Conservation (phyloP, 2,888 invertebrate species). For the Drosophila prostipennis region DNA sequence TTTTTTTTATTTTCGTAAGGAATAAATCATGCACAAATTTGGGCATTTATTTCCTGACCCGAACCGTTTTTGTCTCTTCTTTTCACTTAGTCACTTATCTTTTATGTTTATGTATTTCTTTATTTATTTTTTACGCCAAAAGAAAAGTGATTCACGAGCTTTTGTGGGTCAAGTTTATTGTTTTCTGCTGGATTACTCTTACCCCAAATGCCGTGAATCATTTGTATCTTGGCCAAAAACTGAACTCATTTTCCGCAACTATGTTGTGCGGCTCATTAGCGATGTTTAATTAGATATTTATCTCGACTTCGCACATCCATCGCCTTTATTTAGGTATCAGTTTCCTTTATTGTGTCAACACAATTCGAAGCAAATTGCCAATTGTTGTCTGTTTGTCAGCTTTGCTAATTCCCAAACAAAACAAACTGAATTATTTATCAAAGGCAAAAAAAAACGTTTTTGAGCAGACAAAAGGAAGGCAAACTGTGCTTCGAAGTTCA, state of each 20-base stretch:
- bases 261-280: slow-evolving; percentile 21
- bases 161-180: slow-evolving; percentile 47
- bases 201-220: slow-evolving; percentile 26
- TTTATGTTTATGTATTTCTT: slow-evolving; percentile 11
- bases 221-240: slow-evolving; percentile 14
- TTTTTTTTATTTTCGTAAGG: not conserved
- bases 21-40: slow-evolving; percentile 33
- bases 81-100: slow-evolving; percentile 27
- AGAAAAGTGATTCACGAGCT: slow-evolving; percentile 36
- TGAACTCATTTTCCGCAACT: slow-evolving; percentile 17
- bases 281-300: slow-evolving; percentile 37
- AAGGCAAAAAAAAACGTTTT: slow-evolving; percentile 11
- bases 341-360: slow-evolving; percentile 52
- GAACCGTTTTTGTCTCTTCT: slow-evolving; percentile 7
- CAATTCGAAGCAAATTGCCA: slow-evolving; percentile 70
- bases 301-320: slow-evolving; percentile 28
- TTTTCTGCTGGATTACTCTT: slow-evolving; percentile 18
- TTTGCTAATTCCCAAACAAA: slow-evolving; percentile 20
- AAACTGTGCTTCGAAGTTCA: slow-evolving; percentile 11
- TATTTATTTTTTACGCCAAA: slow-evolving; percentile 17
- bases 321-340: slow-evolving; percentile 16
- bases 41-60: slow-evolving; percentile 22
- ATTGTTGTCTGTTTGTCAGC: slow-evolving; percentile 55
- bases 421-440: slow-evolving; percentile 20
- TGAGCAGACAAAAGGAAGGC: slow-evolving; percentile 22